A percentile compares a stretch with the other conserved stretches of the same genome.
Conservation (phyloP, 2,888 invertebrate species). For the Volucella inanis region DNA sequence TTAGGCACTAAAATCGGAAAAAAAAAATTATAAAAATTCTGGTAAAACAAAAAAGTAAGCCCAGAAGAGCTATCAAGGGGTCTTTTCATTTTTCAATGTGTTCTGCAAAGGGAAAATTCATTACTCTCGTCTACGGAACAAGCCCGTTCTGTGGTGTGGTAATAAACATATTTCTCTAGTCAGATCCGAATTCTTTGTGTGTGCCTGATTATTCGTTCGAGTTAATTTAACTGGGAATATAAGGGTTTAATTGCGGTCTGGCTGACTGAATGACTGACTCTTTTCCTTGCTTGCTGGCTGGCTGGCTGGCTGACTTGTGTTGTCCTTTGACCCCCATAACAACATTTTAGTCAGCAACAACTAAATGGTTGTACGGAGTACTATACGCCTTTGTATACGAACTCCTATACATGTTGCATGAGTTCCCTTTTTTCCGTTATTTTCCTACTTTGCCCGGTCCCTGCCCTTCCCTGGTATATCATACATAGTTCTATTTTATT, state of each 20-base stretch:
- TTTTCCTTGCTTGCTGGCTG: too few relatives aligned
- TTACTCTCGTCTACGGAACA: constrained; percentile 18
- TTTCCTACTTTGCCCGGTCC: neutral
- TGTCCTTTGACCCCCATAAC: constrained; percentile 44
- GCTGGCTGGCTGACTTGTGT: constrained; percentile 9
- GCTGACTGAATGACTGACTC: constrained; percentile 8
- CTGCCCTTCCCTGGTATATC: neutral
- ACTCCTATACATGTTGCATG: neutral
- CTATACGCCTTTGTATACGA: neutral
- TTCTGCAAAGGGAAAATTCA: too few relatives aligned
- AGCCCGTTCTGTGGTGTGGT: constrained; percentile 7
- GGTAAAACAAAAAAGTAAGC: too few relatives aligned
- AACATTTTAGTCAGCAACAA: neutral
- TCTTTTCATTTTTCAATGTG: too few relatives aligned
- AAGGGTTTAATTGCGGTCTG: constrained; percentile 59
- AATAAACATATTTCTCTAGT: constrained; percentile 47
- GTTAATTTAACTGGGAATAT: constrained; percentile 67
- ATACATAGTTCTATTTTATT: constrained; percentile 30
- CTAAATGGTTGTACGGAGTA: neutral
- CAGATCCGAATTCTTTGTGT: constrained; percentile 44
- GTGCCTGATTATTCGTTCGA: constrained; percentile 58
- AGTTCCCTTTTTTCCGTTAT: constrained; percentile 8
- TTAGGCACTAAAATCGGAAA: too few relatives aligned
- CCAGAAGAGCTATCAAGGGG: too few relatives aligned
- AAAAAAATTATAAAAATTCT: too few relatives aligned